These are phyloP conservation scores for Pygocentrus nattereri DNA, from an alignment of 2,797 vertebrate species.

Conservation along the genomic window DNA sequence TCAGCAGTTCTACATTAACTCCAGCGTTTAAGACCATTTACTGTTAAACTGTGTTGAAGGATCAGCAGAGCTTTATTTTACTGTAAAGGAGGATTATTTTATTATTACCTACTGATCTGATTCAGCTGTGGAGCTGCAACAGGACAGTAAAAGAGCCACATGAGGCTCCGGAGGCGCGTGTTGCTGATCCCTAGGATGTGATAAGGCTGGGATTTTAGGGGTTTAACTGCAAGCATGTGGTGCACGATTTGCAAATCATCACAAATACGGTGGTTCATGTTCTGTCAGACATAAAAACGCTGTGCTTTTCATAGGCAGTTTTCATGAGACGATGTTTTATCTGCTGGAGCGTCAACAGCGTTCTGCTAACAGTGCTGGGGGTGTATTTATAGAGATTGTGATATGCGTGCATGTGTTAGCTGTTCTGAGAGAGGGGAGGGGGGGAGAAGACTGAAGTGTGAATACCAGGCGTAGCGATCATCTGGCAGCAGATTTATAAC, in stretches of 20 bases:
- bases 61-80: too few species aligned
- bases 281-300: not conserved
- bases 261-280: not conserved
- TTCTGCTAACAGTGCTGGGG: conserved; percentile 61
- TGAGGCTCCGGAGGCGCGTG: too few species aligned
- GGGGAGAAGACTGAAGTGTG: conserved; percentile 68
- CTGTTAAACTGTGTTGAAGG: too few species aligned
- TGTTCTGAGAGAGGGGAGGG: conserved; percentile 69
- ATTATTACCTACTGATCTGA: too few species aligned
- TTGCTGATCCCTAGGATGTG: too few species aligned
- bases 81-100: too few species aligned
- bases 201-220: too few species aligned
- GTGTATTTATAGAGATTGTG: conserved; percentile 31
- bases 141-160: too few species aligned
- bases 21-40: too few species aligned
- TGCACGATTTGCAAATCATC: not conserved
- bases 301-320: not conserved
- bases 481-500: conserved; percentile 79
- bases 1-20: too few species aligned
- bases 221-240: not conserved
- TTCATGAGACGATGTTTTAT: not conserved
- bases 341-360: conserved; percentile 3
- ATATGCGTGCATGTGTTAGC: conserved; percentile 11
- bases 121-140: too few species aligned
- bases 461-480: conserved; percentile 79